These are phyloP conservation scores for Chrysotoxum bicinctum DNA, from an alignment of 2,888 invertebrate genomes.

Conservation along the genomic window DNA sequence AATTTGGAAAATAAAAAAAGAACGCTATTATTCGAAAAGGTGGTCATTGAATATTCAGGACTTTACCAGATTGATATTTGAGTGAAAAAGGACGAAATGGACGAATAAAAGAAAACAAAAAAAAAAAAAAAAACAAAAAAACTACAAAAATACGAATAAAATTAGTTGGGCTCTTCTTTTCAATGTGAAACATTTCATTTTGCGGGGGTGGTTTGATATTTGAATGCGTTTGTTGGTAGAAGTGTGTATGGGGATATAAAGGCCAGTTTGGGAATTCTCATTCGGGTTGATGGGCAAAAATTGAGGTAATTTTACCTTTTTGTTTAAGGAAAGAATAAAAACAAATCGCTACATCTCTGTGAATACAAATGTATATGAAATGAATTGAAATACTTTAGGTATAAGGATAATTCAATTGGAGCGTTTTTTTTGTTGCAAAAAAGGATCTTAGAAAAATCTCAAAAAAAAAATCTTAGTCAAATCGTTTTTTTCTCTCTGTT, in stretches of 20 bases:
- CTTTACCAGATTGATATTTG: slow-evolving; percentile 70
- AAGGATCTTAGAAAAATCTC: slow-evolving; percentile 15
- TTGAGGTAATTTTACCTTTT: slow-evolving; percentile 33
- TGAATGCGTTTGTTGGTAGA: slow-evolving; percentile 23
- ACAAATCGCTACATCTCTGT: slow-evolving; percentile 48
- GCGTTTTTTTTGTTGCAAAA: background rate
- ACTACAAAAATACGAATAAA: slow-evolving; percentile 68
- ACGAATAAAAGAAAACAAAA: slow-evolving; percentile 12
- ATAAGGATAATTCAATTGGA: slow-evolving; percentile 43
- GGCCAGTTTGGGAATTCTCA: slow-evolving; percentile 68
- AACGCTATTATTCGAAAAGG: slow-evolving; percentile 62
- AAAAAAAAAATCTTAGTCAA: slow-evolving; percentile 5
- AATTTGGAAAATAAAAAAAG: slow-evolving; percentile 65
- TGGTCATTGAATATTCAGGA: slow-evolving; percentile 70
- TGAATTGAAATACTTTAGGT: slow-evolving; percentile 39
- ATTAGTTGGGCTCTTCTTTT: slow-evolving; percentile 60
- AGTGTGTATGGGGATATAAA: background rate
- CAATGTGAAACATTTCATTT: slow-evolving; percentile 48
- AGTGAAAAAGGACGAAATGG: slow-evolving; percentile 59
- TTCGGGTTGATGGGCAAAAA: slow-evolving; percentile 19
- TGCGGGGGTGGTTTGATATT: background rate
- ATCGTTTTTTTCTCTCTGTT: slow-evolving; percentile 7
- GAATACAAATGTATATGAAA: slow-evolving; percentile 60
- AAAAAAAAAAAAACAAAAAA: slow-evolving; percentile 28
- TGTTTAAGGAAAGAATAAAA: background rate